These are phyloP conservation scores for Myotis planiceps DNA, from an alignment of 2,797 vertebrate genomes.

Conservation along the genomic window DNA sequence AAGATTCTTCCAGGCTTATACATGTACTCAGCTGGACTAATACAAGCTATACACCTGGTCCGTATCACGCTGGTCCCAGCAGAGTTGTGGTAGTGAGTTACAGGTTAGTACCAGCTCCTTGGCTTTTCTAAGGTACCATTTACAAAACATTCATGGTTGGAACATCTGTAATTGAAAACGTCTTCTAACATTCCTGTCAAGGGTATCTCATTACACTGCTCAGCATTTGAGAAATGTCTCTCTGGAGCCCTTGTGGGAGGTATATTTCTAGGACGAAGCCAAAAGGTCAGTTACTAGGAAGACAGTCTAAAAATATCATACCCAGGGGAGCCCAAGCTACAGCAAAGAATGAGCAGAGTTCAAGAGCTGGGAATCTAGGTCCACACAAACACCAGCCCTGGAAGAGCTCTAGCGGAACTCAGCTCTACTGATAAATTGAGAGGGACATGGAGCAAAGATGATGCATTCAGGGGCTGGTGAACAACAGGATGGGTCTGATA, in stretches of 20 bases:
- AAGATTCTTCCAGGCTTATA: not conserved
- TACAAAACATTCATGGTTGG: not conserved
- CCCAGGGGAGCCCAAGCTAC: not conserved
- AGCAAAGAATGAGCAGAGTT: conserved; percentile 45
- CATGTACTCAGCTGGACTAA: not conserved
- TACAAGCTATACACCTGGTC: not conserved
- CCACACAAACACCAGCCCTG: conserved; percentile 48
- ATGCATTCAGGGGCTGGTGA: not conserved
- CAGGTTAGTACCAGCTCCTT: not conserved
- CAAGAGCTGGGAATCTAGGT: conserved; percentile 56
- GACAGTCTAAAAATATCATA: conserved; percentile 55
- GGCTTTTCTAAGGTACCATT: not conserved
- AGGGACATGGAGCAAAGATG: not conserved
- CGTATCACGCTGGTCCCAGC: accelerated
- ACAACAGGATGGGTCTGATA: not conserved
- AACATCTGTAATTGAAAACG: not conserved
- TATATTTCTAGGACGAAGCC: not conserved
- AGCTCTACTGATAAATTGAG: not conserved
- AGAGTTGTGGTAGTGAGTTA: not conserved
- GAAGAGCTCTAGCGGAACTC: not conserved
- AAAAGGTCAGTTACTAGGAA: conserved; percentile 36
- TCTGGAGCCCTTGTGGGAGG: not conserved
- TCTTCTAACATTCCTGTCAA: not conserved
- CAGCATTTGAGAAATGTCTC: not conserved
- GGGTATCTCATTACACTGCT: not conserved